A percentile compares a stretch with the other conserved stretches of the same genome.
Evolutionary conservation across 2,888 invertebrate genomes (phyloP).

Genomic region (Erannis defoliaria): DNA sequence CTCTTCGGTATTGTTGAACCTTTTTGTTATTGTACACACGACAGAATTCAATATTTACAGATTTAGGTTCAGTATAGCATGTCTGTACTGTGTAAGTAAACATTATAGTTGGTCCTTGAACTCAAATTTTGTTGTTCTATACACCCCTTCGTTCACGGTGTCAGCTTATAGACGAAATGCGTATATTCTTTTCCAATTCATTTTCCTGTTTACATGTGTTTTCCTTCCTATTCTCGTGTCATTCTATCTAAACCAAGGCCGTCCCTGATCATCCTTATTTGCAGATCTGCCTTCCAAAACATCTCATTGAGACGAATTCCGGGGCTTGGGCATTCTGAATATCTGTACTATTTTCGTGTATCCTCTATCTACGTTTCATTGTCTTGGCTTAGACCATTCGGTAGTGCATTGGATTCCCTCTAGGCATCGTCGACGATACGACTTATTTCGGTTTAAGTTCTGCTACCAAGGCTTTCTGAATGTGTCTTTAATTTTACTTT

Average conservation of each 20-base stretch:
- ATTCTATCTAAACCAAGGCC: conserved; percentile 11
- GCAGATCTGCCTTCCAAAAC: conserved; percentile 12
- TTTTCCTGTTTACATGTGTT: conserved; percentile 15
- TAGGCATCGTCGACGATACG: conserved; percentile 11
- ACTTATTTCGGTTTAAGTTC: conserved; percentile 15
- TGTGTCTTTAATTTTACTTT: background rate
- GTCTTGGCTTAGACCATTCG: conserved; percentile 22
- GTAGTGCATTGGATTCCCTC: conserved; percentile 24
- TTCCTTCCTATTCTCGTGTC: background rate
- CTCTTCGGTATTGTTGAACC: too few species aligned
- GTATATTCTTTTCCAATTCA: conserved; percentile 1
- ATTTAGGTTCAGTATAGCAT: too few species aligned
- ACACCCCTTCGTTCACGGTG: background rate
- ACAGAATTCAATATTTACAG: too few species aligned
- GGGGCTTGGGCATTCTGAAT: conserved; percentile 17
- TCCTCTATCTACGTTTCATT: conserved; percentile 26
- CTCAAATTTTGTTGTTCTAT: background rate
- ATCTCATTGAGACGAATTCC: conserved; percentile 24
- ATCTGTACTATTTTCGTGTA: conserved; percentile 20
- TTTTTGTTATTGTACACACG: too few species aligned
- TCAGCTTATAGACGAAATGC: conserved; percentile 4
- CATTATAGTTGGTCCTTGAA: background rate
- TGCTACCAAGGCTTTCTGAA: background rate
- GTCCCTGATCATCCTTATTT: conserved; percentile 6
- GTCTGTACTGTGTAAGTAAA: too few species aligned